Percentiles rank a stretch among this genome's conserved stretches.
These are phyloP conservation scores for Lonchura striata DNA, from an alignment of 2,113 vertebrate species.

Conservation along the genomic window DNA sequence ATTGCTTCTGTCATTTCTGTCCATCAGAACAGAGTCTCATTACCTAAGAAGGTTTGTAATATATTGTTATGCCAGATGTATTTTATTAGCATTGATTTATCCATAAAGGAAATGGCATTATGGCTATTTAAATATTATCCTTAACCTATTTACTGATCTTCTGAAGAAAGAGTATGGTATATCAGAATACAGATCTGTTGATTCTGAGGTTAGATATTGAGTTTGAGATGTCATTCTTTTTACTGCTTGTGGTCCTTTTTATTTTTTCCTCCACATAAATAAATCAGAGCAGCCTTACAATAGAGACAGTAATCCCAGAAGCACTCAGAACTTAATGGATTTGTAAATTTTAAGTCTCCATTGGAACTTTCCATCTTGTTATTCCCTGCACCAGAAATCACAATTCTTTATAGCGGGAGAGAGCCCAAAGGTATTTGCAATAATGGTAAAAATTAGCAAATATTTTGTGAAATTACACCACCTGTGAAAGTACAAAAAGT, in stretches of 20 bases:
- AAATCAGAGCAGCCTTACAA: conserved; percentile 15
- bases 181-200: neutral
- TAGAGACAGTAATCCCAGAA: neutral
- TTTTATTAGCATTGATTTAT: conserved; percentile 40
- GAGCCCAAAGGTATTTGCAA: neutral
- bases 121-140: conserved; percentile 31
- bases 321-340: neutral
- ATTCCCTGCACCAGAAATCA: neutral
- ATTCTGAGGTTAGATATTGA: neutral
- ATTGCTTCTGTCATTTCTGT: conserved; percentile 22
- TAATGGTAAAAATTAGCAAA: neutral
- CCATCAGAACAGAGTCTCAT: neutral
- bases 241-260: neutral
- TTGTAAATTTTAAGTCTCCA: neutral
- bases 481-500: neutral
- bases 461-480: neutral
- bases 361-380: neutral
- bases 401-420: neutral
- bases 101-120: conserved; percentile 33
- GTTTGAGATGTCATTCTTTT: neutral
- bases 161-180: neutral
- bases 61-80: neutral
- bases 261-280: neutral
- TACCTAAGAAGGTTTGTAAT: neutral
- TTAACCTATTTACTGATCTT: conserved; percentile 8